Evolutionary conservation across 1,140 invertebrate genomes (phyloP).

Genomic region (Apis laboriosa): DNA sequence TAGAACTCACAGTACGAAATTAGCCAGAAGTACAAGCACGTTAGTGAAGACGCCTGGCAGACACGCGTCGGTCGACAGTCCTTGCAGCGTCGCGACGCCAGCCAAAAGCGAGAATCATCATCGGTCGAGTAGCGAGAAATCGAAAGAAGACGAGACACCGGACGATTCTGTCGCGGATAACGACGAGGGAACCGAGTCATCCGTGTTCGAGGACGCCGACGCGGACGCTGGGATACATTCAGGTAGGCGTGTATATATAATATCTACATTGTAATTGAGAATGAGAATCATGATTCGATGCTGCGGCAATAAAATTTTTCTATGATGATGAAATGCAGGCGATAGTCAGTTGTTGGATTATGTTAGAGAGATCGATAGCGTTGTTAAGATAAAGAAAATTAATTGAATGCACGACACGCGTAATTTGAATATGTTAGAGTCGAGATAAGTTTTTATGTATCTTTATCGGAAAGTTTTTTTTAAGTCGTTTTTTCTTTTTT

Average conservation of each 20-base stretch:
- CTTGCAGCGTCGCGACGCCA: conserved; percentile 26
- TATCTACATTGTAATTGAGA: neutral
- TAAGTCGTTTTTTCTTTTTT: no score
- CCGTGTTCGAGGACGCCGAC: conserved; percentile 76
- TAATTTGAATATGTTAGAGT: neutral
- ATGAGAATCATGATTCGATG: neutral
- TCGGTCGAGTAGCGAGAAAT: conserved; percentile 32
- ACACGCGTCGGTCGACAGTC: conserved; percentile 62
- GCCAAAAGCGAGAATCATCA: conserved; percentile 53
- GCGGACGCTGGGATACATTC: conserved; percentile 79
- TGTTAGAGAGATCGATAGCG: neutral
- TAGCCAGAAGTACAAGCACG: conserved; percentile 83
- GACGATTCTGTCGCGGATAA: conserved; percentile 60
- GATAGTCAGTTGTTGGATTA: neutral
- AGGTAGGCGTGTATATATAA: conserved; percentile 28
- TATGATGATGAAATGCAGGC: neutral
- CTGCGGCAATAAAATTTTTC: neutral
- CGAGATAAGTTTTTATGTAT: neutral
- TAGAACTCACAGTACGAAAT: conserved; percentile 86
- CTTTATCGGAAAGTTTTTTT: neutral
- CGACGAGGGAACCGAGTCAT: conserved; percentile 65
- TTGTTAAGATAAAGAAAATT: neutral
- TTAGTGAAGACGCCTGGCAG: conserved; percentile 59
- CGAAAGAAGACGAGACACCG: conserved; percentile 49
- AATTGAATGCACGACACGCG: neutral